These are phyloP conservation scores for Tachypleus tridentatus DNA, from an alignment of 1,140 invertebrate genomes.

Conservation along the genomic window DNA sequence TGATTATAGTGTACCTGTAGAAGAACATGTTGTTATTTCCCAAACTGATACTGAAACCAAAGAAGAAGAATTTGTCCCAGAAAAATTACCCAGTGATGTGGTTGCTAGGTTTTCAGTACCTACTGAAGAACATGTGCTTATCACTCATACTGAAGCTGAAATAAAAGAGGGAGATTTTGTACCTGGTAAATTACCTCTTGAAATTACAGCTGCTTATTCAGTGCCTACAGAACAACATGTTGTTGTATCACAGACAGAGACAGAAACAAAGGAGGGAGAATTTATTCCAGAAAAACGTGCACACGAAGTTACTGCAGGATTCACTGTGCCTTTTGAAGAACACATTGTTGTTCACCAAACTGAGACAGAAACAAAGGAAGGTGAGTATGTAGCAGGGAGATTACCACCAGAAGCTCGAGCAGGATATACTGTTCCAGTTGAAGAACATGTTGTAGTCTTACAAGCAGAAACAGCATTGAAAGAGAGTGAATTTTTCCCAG, in stretches of 20 bases:
- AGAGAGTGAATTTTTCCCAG: slow-evolving; percentile 17
- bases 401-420: slow-evolving; percentile 5
- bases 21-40: slow-evolving; percentile 9
- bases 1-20: background rate
- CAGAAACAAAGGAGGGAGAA: slow-evolving; percentile 18
- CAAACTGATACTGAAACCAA: slow-evolving; percentile 5
- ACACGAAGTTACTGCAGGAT: background rate
- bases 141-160: slow-evolving; percentile 13
- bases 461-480: slow-evolving; percentile 20
- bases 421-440: slow-evolving; percentile 4
- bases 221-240: slow-evolving; percentile 20
- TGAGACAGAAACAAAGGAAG: slow-evolving; percentile 17
- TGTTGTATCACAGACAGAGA: slow-evolving; percentile 17
- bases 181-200: slow-evolving; percentile 10
- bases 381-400: slow-evolving; percentile 15
- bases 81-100: slow-evolving; percentile 11
- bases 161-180: slow-evolving; percentile 16
- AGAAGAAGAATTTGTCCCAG: slow-evolving; percentile 15
- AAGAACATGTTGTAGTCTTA: slow-evolving; percentile 19
- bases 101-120: slow-evolving; percentile 15
- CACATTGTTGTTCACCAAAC: slow-evolving; percentile 13
- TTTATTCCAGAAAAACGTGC: slow-evolving; percentile 4
- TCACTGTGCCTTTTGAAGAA: slow-evolving; percentile 10
- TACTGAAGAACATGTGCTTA: slow-evolving; percentile 16
- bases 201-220: slow-evolving; percentile 9